These are phyloP conservation scores for Pyxicephalus adspersus DNA, from an alignment of 2,113 vertebrate genomes.

Conservation along the genomic window DNA sequence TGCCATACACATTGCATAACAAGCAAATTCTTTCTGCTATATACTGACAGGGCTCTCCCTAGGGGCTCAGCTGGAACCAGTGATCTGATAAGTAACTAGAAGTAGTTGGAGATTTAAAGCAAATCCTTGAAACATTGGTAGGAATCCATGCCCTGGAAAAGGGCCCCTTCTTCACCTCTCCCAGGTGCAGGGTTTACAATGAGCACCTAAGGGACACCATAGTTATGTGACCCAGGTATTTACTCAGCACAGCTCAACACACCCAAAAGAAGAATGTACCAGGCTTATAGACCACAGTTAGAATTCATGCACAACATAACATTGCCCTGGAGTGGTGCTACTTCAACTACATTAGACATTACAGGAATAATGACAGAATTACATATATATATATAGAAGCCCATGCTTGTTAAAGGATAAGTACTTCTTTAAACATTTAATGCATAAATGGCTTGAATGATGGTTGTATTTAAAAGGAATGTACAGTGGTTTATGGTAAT, in stretches of 20 bases:
- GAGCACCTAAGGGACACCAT: constrained; percentile 27
- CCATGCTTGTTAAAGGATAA: too few relatives aligned
- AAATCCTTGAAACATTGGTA: background rate
- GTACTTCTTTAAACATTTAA: too few relatives aligned
- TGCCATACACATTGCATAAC: background rate
- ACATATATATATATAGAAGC: too few relatives aligned
- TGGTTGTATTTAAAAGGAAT: too few relatives aligned
- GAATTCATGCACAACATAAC: background rate
- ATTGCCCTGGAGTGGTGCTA: too few relatives aligned
- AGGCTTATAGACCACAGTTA: background rate
- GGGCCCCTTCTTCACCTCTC: constrained; percentile 8
- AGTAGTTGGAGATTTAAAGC: background rate
- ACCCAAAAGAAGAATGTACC: constrained; percentile 46
- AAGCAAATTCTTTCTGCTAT: background rate
- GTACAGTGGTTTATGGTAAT: too few relatives aligned
- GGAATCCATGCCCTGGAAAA: background rate
- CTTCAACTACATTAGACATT: too few relatives aligned
- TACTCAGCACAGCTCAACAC: constrained; percentile 35
- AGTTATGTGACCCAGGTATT: constrained; percentile 48
- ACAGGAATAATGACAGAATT: too few relatives aligned
- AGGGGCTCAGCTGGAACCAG: background rate
- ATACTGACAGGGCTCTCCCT: background rate
- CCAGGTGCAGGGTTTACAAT: constrained; percentile 41
- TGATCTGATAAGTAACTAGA: constrained; percentile 2
- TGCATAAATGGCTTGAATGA: too few relatives aligned